Base-by-base conservation (phyloP, 2,113 vertebrate species). In the Scartelaos histophorus region DNA sequence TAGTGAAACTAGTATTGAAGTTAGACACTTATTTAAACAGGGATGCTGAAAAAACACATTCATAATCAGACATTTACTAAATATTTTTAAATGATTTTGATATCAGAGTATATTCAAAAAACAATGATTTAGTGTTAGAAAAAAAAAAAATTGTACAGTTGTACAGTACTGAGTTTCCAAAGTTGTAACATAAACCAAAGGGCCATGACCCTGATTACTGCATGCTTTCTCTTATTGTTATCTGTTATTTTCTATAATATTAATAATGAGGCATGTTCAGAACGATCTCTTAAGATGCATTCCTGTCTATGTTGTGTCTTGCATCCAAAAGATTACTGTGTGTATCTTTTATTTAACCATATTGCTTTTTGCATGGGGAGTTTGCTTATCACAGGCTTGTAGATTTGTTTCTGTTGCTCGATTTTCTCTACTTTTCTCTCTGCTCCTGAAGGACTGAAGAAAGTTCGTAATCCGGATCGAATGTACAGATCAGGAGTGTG, bases 361-460 rank as follows among this genome's bases (percentile, higher is more conserved):
- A 38, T 71, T 83, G 70, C 78, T 10, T 54, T 43, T 87, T 92
- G 90, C 86, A 90, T 92, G 91, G 69, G 77, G 81, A 83, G 71
- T 89, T 79, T 90, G 80, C 77, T 86, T 83, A 82, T 87, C 61
- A 76, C 81, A 76, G 74, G 82, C 70, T 81, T 69, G 70, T 62
- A 88, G 82, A 86, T 83, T 88, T 88, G 81, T 83, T 90, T 85
- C 79, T 90, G 89, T 92, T 92, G 76, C 90, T 90, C 89, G 81
- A 91, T 91, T 90, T 90, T 54, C 51, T 90, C 89, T 91, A 85
- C 91, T 94, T 91, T 91, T 93, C 85, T 93, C 86, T 90, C 83
- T 94, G 92, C 92, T 92, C 91, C 93, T 89, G 88, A 94, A 94
- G 94, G 94, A 94, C 93, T 94, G 94, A 94, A 94, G 94, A 94